Evolutionary conservation across 1,140 invertebrate genomes (phyloP), one percentile per base, ranked within the genome.

Genomic region (Megalopta genalis): DNA sequence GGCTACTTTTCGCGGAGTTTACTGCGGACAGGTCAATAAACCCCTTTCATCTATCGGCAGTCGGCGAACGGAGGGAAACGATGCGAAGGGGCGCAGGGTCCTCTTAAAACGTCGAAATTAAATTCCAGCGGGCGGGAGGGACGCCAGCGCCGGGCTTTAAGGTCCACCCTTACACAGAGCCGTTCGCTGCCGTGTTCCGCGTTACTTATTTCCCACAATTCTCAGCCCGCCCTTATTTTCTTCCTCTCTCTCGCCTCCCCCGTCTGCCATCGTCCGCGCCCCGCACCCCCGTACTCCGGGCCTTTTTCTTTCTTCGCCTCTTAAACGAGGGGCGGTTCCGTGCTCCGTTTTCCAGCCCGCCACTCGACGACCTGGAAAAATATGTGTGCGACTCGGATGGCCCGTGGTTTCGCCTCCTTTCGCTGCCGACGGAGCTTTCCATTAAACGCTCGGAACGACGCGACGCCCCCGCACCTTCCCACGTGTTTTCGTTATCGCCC

Each of bases 51-150:
- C 80, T 88, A 88, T 89, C 81, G 83, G 62, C 46, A 42, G 66
- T 32, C 64, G 77, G 81, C 72, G 67, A 65, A 59, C 49, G 69
- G 69, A 52, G 54, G 70, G 68, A 76, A 21, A 57, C n/a, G 77
- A 25, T 62, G 46, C 6, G 63, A 39, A 16, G 16, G 49, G 25
- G 63, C n/a, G 64, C 18, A 81, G 46, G 82, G 83, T 75, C 77
- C 87, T 89, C 85, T 90, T 88, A 89, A 90, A 90, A 90, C 83
- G 88, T 88, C 85, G 86, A 90, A 90, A 90, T 90, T 90, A 90
- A 90, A 90, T 90, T 90, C 88, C 89, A 85, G 63, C 79, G 76
- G 70, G 80, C 70, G 80, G 76, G 79, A 75, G 73, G 70, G 63
- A 78, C 75, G 75, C 23, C 66, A 77, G 69, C 16, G n/a, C 78